Conservation (phyloP, 2,113 vertebrate species). For the Actenoides lindsayi region DNA sequence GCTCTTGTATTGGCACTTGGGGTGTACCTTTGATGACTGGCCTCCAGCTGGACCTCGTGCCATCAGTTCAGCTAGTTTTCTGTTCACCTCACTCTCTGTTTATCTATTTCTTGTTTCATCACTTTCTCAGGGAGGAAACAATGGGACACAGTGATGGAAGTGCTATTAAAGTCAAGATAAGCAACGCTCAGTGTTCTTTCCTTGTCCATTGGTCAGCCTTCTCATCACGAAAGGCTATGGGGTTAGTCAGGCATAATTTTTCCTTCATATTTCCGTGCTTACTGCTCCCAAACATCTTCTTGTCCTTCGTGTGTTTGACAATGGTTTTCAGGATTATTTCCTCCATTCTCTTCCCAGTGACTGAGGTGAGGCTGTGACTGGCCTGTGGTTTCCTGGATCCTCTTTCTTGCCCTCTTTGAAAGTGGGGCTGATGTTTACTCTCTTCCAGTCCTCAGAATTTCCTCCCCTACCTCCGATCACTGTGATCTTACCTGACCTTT, state of each 20-base stretch:
- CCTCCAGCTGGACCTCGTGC: not conserved
- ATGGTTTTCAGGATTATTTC: not conserved
- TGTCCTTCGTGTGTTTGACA: not conserved
- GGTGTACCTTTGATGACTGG: not conserved
- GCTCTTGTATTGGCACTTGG: not conserved
- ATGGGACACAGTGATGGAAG: not conserved
- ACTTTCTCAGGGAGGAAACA: not conserved
- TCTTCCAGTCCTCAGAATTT: not conserved
- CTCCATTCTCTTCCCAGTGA: not conserved
- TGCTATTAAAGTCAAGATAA: not conserved
- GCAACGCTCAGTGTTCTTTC: not conserved
- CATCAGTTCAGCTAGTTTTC: not conserved
- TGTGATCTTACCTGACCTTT: not conserved
- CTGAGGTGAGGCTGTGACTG: not conserved
- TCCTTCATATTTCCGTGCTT: not conserved
- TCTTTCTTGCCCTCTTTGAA: not conserved
- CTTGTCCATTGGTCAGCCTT: not conserved
- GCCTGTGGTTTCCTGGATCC: not conserved
- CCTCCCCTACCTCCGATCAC: rapidly evolving
- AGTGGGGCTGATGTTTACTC: not conserved
- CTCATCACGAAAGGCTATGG: not conserved
- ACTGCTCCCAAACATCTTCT: not conserved
- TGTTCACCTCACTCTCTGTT: not conserved
- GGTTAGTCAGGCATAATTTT: not conserved
- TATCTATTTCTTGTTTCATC: not conserved